Percentiles rank a stretch among this genome's conserved stretches.
These are phyloP conservation scores for Philotrypesis tridentata DNA, from an alignment of 1,140 invertebrate species.

Conservation along the genomic window DNA sequence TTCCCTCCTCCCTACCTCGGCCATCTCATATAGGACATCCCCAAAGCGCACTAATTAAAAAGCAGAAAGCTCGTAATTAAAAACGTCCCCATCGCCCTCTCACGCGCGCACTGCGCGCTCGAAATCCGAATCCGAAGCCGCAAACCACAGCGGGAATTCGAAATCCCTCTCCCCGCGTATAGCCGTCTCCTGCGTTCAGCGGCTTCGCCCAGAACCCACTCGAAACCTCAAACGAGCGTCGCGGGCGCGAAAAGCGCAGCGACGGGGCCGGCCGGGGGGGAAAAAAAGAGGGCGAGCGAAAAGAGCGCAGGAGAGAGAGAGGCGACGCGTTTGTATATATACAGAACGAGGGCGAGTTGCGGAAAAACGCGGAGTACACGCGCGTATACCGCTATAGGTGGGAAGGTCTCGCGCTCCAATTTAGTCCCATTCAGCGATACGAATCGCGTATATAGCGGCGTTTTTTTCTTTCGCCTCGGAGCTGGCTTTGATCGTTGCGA, in stretches of 20 bases:
- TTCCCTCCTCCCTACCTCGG: background rate
- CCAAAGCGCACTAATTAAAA: background rate
- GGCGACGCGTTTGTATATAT: too few species aligned
- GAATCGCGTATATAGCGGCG: background rate
- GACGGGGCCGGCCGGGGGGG: too few species aligned
- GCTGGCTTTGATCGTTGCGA: too few species aligned
- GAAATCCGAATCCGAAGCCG: background rate
- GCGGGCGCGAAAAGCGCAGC: background rate
- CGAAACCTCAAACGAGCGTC: conserved; percentile 1
- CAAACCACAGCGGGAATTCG: background rate
- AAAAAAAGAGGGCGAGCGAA: background rate
- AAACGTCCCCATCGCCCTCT: too few species aligned
- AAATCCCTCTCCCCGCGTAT: background rate
- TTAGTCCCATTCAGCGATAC: background rate
- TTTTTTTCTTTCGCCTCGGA: too few species aligned
- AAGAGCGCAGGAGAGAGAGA: too few species aligned
- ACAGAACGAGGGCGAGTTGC: background rate
- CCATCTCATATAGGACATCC: background rate
- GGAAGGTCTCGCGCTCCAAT: background rate
- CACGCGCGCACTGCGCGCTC: background rate
- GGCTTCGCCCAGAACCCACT: background rate
- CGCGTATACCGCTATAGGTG: too few species aligned
- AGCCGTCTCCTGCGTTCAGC: background rate
- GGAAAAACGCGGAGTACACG: background rate
- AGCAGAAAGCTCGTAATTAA: background rate